phyloP scores from a whole-genome alignment of 2,888 invertebrate species.

The Myathropa florea region DNA sequence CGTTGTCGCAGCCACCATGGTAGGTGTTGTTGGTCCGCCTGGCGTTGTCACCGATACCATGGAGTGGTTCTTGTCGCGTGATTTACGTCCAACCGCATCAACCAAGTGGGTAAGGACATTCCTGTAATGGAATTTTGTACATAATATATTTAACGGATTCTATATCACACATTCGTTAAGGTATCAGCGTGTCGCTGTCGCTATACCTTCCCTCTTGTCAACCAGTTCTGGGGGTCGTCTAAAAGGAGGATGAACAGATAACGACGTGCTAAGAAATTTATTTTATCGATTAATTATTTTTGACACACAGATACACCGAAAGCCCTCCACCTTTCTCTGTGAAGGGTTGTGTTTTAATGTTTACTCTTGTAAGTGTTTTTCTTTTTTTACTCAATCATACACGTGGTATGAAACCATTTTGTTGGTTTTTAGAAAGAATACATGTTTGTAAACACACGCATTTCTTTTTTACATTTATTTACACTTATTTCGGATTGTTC shows the following conservation, averaged over 20 bases:
- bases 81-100: slow-evolving; percentile 48
- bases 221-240: slow-evolving; percentile 21
- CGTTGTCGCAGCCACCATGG: slow-evolving; percentile 31
- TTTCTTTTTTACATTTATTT: too few relatives aligned
- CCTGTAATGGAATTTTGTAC: slow-evolving; percentile 42
- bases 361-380: not conserved
- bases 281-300: slow-evolving; percentile 31
- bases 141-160: not conserved
- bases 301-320: not conserved
- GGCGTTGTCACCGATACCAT: slow-evolving; percentile 11
- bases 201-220: slow-evolving; percentile 3
- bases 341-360: not conserved
- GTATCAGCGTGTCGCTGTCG: not conserved
- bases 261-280: slow-evolving; percentile 4
- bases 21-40: slow-evolving; percentile 20
- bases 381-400: too few relatives aligned
- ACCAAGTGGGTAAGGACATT: slow-evolving; percentile 48
- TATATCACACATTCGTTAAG: not conserved
- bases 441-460: too few relatives aligned
- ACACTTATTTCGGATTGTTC: too few relatives aligned
- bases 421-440: not conserved
- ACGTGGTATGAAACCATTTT: not conserved
- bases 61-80: slow-evolving; percentile 46
- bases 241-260: slow-evolving; percentile 12
- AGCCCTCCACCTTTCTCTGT: not conserved